Base-by-base conservation (phyloP, 2,888 invertebrate genomes). In the Habrosyne pyritoides region DNA sequence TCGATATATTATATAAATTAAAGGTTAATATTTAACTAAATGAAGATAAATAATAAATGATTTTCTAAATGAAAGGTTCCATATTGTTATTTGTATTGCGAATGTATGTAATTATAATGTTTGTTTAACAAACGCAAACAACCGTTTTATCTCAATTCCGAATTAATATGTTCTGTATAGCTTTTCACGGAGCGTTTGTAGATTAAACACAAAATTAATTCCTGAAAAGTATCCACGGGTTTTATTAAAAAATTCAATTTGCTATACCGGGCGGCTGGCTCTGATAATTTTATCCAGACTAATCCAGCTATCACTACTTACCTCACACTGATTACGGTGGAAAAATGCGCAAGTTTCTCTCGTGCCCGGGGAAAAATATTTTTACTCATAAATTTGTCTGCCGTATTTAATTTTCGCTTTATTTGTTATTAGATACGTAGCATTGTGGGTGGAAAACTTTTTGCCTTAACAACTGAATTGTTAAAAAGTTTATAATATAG, bases 231-330 rank as follows among this genome's bases (percentile, higher is more conserved):
- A 42, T 42, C 18, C 42, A 42, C 18, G 8, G 36, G 50, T 61
- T 71, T 68, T 73, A 72, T 75, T 69, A 71, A 74, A 79, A 81
- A 67, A 67, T 64, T 74, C 71, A 77, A 75, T 77, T 71, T 73
- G 53, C 63, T 49, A 48, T 47, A 48, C 12, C 57, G 60, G 57
- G 64, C 55, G 59, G 65, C 66, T 52, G 65, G 61, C 60, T 47
- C 59, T 54, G 66, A 71, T 77, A 76, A 80, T 79, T 77, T 73
- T 57, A 68, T 77, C 71, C 58, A 62, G 64, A 62, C 77, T 81
- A 79, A 83, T 79, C 75, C 77, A 53, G 60, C 70, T 75, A 81
- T 76, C 73, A 70, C 73, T 71, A 71, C 69, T 72, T 75, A 74
- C 76, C 71, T 66, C 61, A 61, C 65, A 55, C 57, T 77, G 73